Evolutionary conservation across 2,888 invertebrate species (phyloP).

Genomic region (Tachystola acroxantha): DNA sequence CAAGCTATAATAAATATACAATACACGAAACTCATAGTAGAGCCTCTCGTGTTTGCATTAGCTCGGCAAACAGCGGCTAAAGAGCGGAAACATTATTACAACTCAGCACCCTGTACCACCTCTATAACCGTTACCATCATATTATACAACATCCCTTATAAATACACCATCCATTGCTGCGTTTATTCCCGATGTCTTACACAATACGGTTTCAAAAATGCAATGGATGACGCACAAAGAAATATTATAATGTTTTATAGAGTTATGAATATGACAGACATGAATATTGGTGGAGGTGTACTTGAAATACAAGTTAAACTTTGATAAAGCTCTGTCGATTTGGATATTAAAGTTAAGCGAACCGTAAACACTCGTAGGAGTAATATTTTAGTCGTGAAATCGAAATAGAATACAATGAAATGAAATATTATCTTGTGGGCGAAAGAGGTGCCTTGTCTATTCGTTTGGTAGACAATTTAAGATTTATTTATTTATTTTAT

Average conservation of each 20-base stretch:
- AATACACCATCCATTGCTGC: slow-evolving; percentile 21
- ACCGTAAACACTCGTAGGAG: slow-evolving; percentile 27
- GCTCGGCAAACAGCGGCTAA: slow-evolving; percentile 62
- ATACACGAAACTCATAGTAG: slow-evolving; percentile 14
- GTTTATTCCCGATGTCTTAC: not conserved
- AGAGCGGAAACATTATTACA: slow-evolving; percentile 69
- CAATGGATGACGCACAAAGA: slow-evolving; percentile 12
- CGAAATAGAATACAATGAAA: too few species aligned
- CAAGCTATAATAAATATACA: slow-evolving; percentile 4
- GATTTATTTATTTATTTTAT: too few species aligned
- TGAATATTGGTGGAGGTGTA: slow-evolving; percentile 19
- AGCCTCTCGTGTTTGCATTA: slow-evolving; percentile 59
- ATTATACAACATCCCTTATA: slow-evolving; percentile 1
- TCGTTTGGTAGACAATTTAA: too few species aligned
- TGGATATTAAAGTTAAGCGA: slow-evolving; percentile 37
- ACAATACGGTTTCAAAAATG: slow-evolving; percentile 1
- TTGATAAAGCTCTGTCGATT: slow-evolving; percentile 43
- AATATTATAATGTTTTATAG: not conserved
- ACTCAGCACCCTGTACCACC: slow-evolving; percentile 34
- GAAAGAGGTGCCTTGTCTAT: too few species aligned
- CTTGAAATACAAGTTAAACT: slow-evolving; percentile 40
- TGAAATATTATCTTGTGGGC: too few species aligned
- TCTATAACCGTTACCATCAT: not conserved
- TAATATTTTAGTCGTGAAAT: slow-evolving; percentile 7
- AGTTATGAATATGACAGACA: not conserved